Percentiles rank a stretch among this genome's conserved stretches.
Evolutionary conservation across 2,888 invertebrate genomes (phyloP).

Genomic region (Galerucella pusilla): DNA sequence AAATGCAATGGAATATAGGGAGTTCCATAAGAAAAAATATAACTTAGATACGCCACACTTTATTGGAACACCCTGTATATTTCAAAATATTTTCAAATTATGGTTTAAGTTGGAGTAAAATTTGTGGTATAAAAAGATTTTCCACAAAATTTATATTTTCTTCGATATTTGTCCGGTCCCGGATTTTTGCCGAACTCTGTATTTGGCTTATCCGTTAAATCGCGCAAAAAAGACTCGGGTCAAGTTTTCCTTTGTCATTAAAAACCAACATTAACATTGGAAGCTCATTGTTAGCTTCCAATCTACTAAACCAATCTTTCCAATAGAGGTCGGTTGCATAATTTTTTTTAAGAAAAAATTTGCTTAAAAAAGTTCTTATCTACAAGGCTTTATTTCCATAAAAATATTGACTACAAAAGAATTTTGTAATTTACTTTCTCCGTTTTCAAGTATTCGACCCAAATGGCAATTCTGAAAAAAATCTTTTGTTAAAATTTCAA

Average conservation of each 20-base stretch:
- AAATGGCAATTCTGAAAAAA: constrained; percentile 9
- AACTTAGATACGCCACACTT: too few relatives aligned
- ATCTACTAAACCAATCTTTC: constrained; percentile 7
- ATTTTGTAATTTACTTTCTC: constrained; percentile 12
- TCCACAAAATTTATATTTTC: too few relatives aligned
- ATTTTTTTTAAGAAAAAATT: constrained; percentile 3
- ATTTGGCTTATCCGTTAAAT: too few relatives aligned
- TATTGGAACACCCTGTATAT: too few relatives aligned
- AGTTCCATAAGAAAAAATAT: too few relatives aligned
- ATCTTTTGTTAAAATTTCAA: constrained; percentile 12
- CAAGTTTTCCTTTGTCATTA: neutral
- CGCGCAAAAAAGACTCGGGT: neutral
- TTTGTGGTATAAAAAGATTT: too few relatives aligned
- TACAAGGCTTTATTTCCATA: constrained; percentile 9
- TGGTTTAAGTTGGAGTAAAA: too few relatives aligned
- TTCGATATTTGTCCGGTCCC: too few relatives aligned
- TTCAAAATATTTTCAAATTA: too few relatives aligned
- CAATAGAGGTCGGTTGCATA: constrained; percentile 6
- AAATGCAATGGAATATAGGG: too few relatives aligned
- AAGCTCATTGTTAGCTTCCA: constrained; percentile 3
- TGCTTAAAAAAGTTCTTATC: constrained; percentile 9
- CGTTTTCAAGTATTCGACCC: constrained; percentile 16
- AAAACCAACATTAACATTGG: neutral
- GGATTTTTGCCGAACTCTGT: too few relatives aligned
- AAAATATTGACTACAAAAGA: constrained; percentile 14